phyloP scores from a whole-genome alignment of 2,797 vertebrate species.

The Natrix natrix region DNA sequence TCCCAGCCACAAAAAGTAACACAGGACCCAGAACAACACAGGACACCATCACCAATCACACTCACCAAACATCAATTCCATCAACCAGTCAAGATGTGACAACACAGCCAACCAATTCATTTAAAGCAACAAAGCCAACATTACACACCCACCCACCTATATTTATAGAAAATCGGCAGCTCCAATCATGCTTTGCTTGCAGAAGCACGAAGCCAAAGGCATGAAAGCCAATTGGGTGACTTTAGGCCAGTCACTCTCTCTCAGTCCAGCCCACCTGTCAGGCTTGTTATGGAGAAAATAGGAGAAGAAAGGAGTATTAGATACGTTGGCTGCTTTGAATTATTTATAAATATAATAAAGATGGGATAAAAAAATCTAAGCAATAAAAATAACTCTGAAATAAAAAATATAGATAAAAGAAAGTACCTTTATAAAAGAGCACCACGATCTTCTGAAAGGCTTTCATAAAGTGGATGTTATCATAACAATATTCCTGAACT shows the following conservation, averaged over 20 bases:
- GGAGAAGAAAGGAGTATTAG: background rate
- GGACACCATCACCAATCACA: no score
- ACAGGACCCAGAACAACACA: no score
- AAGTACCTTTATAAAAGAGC: constrained; percentile 90
- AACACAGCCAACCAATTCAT: no score
- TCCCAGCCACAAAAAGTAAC: no score
- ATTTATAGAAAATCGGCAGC: no score
- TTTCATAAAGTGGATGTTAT: constrained; percentile 96
- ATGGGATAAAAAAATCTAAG: background rate
- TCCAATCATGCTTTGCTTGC: no score
- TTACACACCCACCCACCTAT: no score
- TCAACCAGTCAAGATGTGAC: no score
- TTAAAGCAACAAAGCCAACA: no score
- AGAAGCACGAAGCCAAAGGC: no score
- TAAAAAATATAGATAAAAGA: background rate
- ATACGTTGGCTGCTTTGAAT: background rate
- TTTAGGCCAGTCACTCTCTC: background rate
- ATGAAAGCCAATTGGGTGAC: background rate
- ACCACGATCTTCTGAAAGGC: constrained; percentile 93
- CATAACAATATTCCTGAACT: constrained; percentile 91
- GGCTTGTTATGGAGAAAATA: background rate
- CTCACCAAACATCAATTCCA: no score
- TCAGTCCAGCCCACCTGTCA: background rate
- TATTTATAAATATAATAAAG: background rate
- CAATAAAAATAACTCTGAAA: background rate